Evolutionary conservation across 2,888 invertebrate species (phyloP).

Genomic region (Opisthograptis luteolata): DNA sequence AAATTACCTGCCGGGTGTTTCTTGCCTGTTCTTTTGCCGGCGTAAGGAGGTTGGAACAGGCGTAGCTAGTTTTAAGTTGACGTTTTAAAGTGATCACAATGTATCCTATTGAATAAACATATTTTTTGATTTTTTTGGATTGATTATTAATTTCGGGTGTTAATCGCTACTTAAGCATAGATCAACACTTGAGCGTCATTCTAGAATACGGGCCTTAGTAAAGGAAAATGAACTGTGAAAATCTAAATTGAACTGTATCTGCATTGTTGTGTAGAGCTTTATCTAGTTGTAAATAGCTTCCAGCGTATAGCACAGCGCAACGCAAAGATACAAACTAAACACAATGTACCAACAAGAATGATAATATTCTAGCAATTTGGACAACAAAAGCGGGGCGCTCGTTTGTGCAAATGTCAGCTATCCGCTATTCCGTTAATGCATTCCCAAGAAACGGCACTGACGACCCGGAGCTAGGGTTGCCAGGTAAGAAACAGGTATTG

Average conservation of each 20-base stretch:
- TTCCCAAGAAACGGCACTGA: conserved; percentile 44
- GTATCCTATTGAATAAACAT: no score
- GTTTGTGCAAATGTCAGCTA: conserved; percentile 40
- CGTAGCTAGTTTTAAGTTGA: no score
- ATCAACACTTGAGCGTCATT: no score
- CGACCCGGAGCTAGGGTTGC: conserved; percentile 21
- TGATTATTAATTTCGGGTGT: no score
- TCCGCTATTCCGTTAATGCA: conserved; percentile 58
- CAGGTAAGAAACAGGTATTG: no score
- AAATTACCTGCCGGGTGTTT: no score
- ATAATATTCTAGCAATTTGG: conserved; percentile 37
- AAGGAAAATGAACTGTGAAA: not conserved
- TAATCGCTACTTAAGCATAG: no score
- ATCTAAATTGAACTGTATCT: not conserved
- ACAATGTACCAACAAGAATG: conserved; percentile 32
- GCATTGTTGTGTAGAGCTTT: not conserved
- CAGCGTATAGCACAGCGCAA: conserved; percentile 1
- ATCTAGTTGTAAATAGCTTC: conserved; percentile 2
- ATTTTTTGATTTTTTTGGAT: no score
- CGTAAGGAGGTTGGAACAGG: no score
- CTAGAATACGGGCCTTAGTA: no score
- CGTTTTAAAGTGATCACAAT: no score
- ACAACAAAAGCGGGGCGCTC: conserved; percentile 34
- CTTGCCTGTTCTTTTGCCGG: no score
- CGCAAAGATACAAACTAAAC: conserved; percentile 21